phyloP scores from a whole-genome alignment of 2,888 invertebrate species.

The Dynastes maya region DNA sequence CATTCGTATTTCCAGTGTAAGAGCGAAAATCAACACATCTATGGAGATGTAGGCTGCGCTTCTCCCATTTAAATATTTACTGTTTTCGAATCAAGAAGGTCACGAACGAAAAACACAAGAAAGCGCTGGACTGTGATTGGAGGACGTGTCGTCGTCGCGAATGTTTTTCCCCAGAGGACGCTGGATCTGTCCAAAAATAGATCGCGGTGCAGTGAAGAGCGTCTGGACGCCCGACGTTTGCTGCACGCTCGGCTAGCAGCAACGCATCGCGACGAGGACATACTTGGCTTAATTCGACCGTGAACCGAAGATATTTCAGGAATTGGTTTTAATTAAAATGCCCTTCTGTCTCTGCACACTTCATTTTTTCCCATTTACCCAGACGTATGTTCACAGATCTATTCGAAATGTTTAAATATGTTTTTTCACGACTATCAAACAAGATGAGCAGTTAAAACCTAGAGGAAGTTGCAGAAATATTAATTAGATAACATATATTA shows the following conservation, averaged over 20 bases:
- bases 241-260: not conserved
- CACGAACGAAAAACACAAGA: slow-evolving; percentile 32
- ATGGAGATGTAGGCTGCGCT: not conserved
- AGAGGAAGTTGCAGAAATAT: too few species aligned
- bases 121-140: not conserved
- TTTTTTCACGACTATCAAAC: too few species aligned
- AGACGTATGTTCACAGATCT: not conserved
- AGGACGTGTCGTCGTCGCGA: slow-evolving; percentile 21
- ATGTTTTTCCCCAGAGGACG: slow-evolving; percentile 6
- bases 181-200: slow-evolving; percentile 30
- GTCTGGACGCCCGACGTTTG: slow-evolving; percentile 35
- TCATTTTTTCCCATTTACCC: not conserved
- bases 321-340: slow-evolving; percentile 41
- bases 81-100: slow-evolving; percentile 30
- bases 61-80: slow-evolving; percentile 27
- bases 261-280: slow-evolving; percentile 25
- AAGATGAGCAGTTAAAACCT: too few species aligned
- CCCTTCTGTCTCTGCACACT: not conserved
- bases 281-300: slow-evolving; percentile 30
- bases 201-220: slow-evolving; percentile 11
- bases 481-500: too few species aligned
- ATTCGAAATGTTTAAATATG: not conserved
- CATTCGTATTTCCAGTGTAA: too few species aligned
- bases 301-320: slow-evolving; percentile 43
- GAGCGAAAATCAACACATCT: slow-evolving; percentile 30